Evolutionary conservation across 1,140 invertebrate species (phyloP).

Genomic region (Zaprionus tsacasi): DNA sequence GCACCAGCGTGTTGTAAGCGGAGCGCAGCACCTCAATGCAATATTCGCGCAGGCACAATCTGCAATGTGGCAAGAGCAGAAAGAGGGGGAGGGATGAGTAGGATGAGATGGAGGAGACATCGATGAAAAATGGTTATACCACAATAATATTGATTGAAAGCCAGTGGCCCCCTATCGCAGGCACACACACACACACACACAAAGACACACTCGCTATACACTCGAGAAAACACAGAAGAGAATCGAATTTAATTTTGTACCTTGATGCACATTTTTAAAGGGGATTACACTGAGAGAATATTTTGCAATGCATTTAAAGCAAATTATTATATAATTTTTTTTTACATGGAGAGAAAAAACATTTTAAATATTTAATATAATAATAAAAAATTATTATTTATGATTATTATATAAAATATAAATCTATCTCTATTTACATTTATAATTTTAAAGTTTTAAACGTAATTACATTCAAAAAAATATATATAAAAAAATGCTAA

Average conservation of each 20-base stretch:
- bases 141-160: slow-evolving; percentile 83
- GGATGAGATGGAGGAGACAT: not conserved
- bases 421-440: too few relatives aligned
- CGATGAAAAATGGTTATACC: slow-evolving; percentile 79
- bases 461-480: too few relatives aligned
- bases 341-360: too few relatives aligned
- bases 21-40: slow-evolving; percentile 96
- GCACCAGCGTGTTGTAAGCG: slow-evolving; percentile 90
- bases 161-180: slow-evolving; percentile 43
- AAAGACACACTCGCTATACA: not conserved
- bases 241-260: slow-evolving; percentile 6
- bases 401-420: too few relatives aligned
- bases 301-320: not conserved
- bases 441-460: too few relatives aligned
- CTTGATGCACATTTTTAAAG: not conserved
- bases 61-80: slow-evolving; percentile 60
- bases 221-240: slow-evolving; percentile 2
- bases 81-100: not conserved
- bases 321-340: not conserved
- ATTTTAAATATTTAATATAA: too few relatives aligned
- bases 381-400: too few relatives aligned
- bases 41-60: slow-evolving; percentile 96
- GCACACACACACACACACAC: slow-evolving; percentile 2
- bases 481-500: too few relatives aligned
- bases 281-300: not conserved